Base-by-base conservation (phyloP, 2,888 invertebrate genomes). In the Acrocyrtus sp. region DNA sequence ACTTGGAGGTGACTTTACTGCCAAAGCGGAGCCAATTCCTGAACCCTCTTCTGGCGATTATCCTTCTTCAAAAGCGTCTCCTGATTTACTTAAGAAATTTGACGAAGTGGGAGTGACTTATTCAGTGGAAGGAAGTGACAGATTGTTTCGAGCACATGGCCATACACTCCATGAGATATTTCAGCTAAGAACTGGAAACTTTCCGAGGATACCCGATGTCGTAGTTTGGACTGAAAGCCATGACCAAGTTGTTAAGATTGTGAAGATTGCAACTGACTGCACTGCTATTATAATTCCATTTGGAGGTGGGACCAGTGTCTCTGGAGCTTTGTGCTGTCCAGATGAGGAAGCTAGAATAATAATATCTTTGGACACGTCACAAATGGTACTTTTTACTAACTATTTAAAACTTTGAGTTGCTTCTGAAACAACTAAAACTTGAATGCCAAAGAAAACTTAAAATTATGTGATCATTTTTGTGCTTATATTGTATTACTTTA, bases 221-320 rank as follows among this genome's bases (percentile, higher is more conserved):
- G 92, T 98, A 0, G 87, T 95, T 1, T 99, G 98, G 98, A 62
- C 82, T 84, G 86, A 77, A 43, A 88, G 87, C 77, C 96, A 97
- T 84, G 89, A 91, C n/a, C 92, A 96, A 81, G 96, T 96, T 3
- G 91, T 90, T 72, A 87, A 88, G 81, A 87, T 98, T 79, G 92
- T 98, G 0, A 85, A 88, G 22, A 83, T 92, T 47, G 96, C 97
- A 1, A 87, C 89, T 65, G 87, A 89, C 47, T 87, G 90, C 82
- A 88, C 92, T 81, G 89, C 94, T 48, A 95, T 92, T 41, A 87
- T 98, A 63, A 93, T 99, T 81, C 98, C 97, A 0, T 96, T 91
- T 84, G 98, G 98, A 0, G 97, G 97, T 1, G 97, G 96, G 0
- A 97, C 97, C 0, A 95, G 94, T 47, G 97, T 97, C 0, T 94